A percentile compares a stretch with the other conserved stretches of the same genome.
phyloP scores from a whole-genome alignment of 2,113 vertebrate genomes.

The Panurus biarmicus region DNA sequence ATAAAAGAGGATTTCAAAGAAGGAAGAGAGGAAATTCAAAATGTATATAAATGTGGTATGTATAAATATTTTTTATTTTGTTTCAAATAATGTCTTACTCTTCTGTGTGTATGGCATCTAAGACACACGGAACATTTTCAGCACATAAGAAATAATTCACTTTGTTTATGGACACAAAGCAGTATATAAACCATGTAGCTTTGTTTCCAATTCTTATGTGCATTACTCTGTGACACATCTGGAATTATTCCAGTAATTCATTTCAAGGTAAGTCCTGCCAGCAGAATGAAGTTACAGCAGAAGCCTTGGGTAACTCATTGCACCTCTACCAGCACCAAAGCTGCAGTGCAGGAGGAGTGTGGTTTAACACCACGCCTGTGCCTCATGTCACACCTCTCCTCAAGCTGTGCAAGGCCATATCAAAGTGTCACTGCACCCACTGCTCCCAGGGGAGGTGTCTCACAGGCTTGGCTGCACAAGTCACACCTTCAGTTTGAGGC shows the following conservation, averaged over 20 bases:
- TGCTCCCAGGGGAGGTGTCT: neutral
- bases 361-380: fast-evolving
- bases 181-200: neutral
- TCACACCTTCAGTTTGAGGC: neutral
- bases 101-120: neutral
- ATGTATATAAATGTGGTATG: neutral
- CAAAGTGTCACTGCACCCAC: neutral
- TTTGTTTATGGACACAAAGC: neutral
- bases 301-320: neutral
- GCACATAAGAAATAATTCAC: neutral
- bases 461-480: neutral
- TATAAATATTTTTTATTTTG: neutral
- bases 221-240: neutral
- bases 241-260: neutral
- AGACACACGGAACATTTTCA: neutral
- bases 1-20: neutral
- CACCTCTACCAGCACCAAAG: fast-evolving
- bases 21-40: neutral
- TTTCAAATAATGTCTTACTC: neutral
- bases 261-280: neutral
- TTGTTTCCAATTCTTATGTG: neutral
- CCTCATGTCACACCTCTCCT: neutral
- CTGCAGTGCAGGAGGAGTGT: neutral
- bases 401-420: neutral
- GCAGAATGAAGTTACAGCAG: neutral